Evolutionary conservation across 2,888 invertebrate species (phyloP).

Genomic region (Acanthacorydalis orientalis): DNA sequence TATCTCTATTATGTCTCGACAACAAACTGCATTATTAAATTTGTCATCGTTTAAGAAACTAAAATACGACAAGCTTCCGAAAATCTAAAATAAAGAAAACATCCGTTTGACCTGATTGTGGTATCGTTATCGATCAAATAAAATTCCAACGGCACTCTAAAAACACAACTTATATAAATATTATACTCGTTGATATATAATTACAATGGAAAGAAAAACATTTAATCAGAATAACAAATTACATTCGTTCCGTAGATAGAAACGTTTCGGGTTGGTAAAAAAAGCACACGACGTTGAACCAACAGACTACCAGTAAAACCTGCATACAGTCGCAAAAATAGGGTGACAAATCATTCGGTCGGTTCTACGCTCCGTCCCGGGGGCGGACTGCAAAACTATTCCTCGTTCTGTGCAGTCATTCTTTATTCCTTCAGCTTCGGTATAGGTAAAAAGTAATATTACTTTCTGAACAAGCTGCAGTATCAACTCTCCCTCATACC

Average conservation of each 20-base stretch:
- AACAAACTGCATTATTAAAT: too few species aligned
- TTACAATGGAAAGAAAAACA: too few species aligned
- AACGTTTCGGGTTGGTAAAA: neutral
- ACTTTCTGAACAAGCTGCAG: constrained; percentile 1
- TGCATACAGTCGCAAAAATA: constrained; percentile 24
- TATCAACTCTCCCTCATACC: neutral
- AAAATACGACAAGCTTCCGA: too few species aligned
- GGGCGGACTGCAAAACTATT: neutral
- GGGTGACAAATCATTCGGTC: constrained; percentile 26
- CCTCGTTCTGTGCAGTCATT: neutral
- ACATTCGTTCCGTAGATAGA: neutral
- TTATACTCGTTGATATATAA: too few species aligned
- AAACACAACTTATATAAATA: too few species aligned
- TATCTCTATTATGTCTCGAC: too few species aligned
- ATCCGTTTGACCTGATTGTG: too few species aligned
- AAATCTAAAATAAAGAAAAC: too few species aligned
- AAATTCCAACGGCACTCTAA: too few species aligned
- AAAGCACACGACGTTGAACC: neutral
- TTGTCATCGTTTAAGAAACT: too few species aligned
- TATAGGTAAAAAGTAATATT: neutral
- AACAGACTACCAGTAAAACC: constrained; percentile 11
- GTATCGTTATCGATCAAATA: too few species aligned
- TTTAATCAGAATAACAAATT: neutral
- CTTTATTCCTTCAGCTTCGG: too few species aligned
- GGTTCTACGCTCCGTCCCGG: constrained; percentile 1